A percentile compares a stretch with the other conserved stretches of the same genome.
Evolutionary conservation across 35 echinoderm and acorn worm genomes (phyloP).

Genomic region (Heliocidaris tuberculata): DNA sequence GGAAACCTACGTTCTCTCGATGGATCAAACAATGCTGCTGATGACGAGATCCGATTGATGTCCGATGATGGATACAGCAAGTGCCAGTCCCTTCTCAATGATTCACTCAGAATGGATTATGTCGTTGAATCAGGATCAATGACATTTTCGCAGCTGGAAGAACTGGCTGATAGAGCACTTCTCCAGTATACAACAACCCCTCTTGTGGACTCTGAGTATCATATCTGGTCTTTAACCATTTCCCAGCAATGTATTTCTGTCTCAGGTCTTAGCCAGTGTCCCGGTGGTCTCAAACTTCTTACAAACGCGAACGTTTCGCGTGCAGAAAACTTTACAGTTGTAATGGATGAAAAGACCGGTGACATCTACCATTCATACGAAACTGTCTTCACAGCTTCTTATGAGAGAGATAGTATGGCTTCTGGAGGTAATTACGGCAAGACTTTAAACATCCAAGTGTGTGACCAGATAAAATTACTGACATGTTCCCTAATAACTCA

Average conservation of each 20-base stretch:
- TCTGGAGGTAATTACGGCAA: background rate
- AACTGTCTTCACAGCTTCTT: conserved; percentile 23
- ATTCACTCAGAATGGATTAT: background rate
- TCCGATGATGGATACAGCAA: background rate
- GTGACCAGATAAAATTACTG: background rate
- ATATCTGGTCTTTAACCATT: background rate
- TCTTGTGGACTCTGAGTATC: background rate
- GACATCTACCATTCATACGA: conserved; percentile 24
- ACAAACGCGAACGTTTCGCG: background rate
- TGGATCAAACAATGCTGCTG: background rate
- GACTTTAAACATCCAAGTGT: conserved; percentile 7
- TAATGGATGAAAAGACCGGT: background rate
- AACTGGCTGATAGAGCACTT: background rate
- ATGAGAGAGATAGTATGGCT: background rate
- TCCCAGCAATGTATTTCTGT: conserved; percentile 7
- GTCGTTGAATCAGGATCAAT: background rate
- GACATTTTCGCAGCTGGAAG: background rate
- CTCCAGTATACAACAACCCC: background rate
- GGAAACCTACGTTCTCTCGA: background rate
- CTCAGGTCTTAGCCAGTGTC: conserved; percentile 3
- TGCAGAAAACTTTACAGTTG: background rate
- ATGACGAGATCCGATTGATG: background rate
- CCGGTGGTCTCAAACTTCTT: conserved; percentile 1
- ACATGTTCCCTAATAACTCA: conserved; percentile 7
- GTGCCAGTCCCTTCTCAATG: background rate